phyloP scores from a whole-genome alignment of 1,140 invertebrate genomes.

The Caenorhabditis inopinata region DNA sequence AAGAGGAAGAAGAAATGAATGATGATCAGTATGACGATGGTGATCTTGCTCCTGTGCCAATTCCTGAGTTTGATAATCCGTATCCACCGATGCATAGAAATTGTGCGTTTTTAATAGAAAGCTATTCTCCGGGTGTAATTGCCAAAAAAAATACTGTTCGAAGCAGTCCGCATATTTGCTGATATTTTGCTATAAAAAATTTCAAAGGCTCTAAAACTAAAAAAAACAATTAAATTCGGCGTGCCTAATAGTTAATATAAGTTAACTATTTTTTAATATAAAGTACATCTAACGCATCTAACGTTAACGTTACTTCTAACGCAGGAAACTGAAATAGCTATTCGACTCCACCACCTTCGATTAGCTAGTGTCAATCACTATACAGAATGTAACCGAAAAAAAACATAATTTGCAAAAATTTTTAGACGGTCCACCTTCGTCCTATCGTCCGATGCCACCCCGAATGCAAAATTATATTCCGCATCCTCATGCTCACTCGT shows the following conservation, averaged over 20 bases:
- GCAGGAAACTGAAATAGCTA: no score
- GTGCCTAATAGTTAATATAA: no score
- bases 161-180: no score
- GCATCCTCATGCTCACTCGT: not conserved
- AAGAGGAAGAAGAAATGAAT: conserved; percentile 6
- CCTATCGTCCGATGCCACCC: not conserved
- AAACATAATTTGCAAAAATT: not conserved
- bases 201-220: no score
- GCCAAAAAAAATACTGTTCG: no score
- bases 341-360: not conserved
- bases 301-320: no score
- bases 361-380: not conserved
- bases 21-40: conserved; percentile 15
- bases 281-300: no score
- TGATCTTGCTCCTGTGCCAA: conserved; percentile 41
- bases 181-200: no score
- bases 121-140: no score
- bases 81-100: conserved; percentile 8
- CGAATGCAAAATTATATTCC: conserved; percentile 11
- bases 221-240: no score
- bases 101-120: conserved; percentile 16
- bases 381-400: not conserved
- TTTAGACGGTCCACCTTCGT: conserved; percentile 22
- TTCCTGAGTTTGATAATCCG: conserved; percentile 39
- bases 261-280: no score